Conservation (phyloP, 1,140 invertebrate genomes). For the Hycleus cichorii region DNA sequence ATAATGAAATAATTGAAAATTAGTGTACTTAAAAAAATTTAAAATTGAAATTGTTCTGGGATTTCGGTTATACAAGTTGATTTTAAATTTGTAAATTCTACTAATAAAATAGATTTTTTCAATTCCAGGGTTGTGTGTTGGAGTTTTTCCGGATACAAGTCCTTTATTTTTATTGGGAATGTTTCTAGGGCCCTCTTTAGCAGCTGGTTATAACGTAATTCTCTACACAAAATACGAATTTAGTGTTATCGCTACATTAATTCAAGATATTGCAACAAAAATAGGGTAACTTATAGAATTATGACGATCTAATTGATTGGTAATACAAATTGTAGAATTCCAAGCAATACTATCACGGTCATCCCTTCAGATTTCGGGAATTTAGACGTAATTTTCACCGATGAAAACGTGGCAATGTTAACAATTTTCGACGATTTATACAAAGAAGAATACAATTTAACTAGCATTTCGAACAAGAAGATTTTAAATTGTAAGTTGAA, state of each 20-base stretch:
- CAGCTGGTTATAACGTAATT: conserved; percentile 27
- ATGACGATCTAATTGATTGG: background rate
- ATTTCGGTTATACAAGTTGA: too few species aligned
- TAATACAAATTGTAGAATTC: conserved; percentile 20
- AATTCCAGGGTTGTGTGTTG: conserved; percentile 19
- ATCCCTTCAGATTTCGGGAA: conserved; percentile 11
- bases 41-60: too few species aligned
- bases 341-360: conserved; percentile 16
- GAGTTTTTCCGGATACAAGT: conserved; percentile 22
- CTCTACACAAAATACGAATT: conserved; percentile 22
- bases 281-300: conserved; percentile 25
- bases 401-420: conserved; percentile 12
- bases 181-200: conserved; percentile 31
- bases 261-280: conserved; percentile 28
- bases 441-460: conserved; percentile 10
- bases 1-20: too few species aligned
- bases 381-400: conserved; percentile 16
- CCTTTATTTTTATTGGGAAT: conserved; percentile 25
- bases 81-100: too few species aligned
- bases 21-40: too few species aligned
- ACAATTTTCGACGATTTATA: conserved; percentile 17
- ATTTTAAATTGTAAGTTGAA: conserved; percentile 16
- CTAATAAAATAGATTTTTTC: too few species aligned
- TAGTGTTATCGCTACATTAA: conserved; percentile 16
- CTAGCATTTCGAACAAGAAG: conserved; percentile 15